Evolutionary conservation across 2,113 vertebrate genomes (phyloP), one percentile per base, ranked within the genome.

Genomic region (Zootoca vivipara): DNA sequence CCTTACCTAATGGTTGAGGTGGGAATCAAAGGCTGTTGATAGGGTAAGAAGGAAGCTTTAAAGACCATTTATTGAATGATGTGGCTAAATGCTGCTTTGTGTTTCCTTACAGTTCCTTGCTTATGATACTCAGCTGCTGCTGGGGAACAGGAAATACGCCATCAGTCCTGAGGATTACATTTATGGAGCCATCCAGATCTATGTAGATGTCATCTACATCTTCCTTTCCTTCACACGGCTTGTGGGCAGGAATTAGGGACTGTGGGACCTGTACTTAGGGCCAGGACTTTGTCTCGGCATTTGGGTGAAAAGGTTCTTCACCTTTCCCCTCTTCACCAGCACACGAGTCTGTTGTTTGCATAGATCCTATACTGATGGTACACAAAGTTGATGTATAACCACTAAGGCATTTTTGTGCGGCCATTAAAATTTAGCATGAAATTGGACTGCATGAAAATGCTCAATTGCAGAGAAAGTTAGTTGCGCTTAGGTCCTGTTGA

Each of bases 131-230:
- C 99, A 99, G 93, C 96, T 99, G 87, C 97, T 99, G 77, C 96
- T 99, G 69, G 98, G 99, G 67, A 98, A 99, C 94, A 95, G 98
- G 89, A 97, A 98, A 92, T 90, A 98, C 81, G 94, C 97, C 1
- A 96, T 99, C 93, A 98, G 97, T 91, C 98, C 98, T 0, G 98
- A 99, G 94, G 98, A 99, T 82, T 99, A 99, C 13, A 18, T 99
- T 90, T 99, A 97, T 0, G 98, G 98, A 0, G 98, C 99, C 0
- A 96, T 99, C 56, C 97, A 98, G 69, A 98, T 99, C 92, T 99
- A 99, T 93, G 97, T 97, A 0, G 98, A 99, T 88, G 98, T 99
- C 0, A 78, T 98, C 87, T 97, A 99, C 90, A 99, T 99, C 95
- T 99, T 99, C 91, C 96, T 98, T 82, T 98, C 98, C 91, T 93